These are phyloP conservation scores for Chauna torquata DNA, from an alignment of 2,113 vertebrate genomes.

Conservation along the genomic window DNA sequence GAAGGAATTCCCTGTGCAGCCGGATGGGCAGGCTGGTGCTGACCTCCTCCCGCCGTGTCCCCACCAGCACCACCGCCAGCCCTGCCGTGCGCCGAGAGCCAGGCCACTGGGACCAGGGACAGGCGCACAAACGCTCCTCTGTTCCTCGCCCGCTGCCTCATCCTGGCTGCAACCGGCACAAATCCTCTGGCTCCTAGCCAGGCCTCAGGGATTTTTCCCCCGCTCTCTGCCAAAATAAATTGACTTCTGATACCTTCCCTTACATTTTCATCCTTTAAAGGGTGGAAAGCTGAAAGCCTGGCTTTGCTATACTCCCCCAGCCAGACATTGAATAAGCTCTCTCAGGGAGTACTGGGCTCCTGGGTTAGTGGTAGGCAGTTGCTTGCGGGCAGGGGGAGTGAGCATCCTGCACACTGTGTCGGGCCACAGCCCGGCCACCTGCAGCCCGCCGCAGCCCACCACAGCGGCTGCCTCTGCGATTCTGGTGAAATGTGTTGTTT, in stretches of 20 bases:
- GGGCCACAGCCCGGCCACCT: background rate
- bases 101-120: background rate
- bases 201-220: background rate
- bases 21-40: fast-evolving
- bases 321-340: background rate
- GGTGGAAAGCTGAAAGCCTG: constrained; percentile 11
- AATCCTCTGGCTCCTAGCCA: constrained; percentile 9
- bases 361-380: background rate
- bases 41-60: background rate
- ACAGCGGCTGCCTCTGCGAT: background rate
- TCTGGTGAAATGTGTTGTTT: background rate
- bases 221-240: constrained; percentile 46
- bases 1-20: background rate
- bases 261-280: constrained; percentile 33
- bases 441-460: background rate
- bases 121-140: background rate
- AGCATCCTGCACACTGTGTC: too few relatives aligned
- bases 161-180: background rate
- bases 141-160: background rate
- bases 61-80: background rate
- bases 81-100: background rate
- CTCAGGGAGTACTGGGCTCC: background rate
- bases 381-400: background rate
- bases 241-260: constrained; percentile 49
- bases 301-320: background rate